A percentile compares a stretch with the other conserved stretches of the same genome.
phyloP scores from a whole-genome alignment of 2,888 invertebrate species.

The Halocaridina rubra region DNA sequence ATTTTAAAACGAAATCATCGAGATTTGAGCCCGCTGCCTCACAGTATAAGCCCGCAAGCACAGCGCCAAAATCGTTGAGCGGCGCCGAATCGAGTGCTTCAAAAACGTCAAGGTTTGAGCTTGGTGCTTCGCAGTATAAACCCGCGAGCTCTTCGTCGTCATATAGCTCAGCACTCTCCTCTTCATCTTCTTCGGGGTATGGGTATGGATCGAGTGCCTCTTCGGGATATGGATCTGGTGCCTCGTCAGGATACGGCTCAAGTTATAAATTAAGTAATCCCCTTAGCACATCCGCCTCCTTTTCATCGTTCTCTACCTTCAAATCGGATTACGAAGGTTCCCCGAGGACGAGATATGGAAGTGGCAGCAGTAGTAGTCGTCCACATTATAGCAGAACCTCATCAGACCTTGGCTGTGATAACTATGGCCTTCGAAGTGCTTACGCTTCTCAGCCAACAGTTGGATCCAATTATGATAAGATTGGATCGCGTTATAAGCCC shows the following conservation, averaged over 20 bases:
- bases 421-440: conserved; percentile 53
- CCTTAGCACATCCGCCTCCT: conserved; percentile 58
- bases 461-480: conserved; percentile 55
- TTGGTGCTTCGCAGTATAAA: conserved; percentile 16
- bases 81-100: background rate
- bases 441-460: conserved; percentile 33
- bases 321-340: conserved; percentile 54
- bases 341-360: conserved; percentile 16
- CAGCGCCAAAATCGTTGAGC: background rate
- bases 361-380: background rate
- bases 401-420: conserved; percentile 32
- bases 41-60: conserved; percentile 1
- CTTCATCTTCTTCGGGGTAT: background rate
- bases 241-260: conserved; percentile 2
- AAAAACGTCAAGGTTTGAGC: background rate
- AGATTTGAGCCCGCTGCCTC: conserved; percentile 12
- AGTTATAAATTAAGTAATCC: background rate
- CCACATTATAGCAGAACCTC: conserved; percentile 25
- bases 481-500: conserved; percentile 57
- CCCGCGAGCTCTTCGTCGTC: background rate
- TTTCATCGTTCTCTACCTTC: conserved; percentile 58
- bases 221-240: conserved; percentile 11
- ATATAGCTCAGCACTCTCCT: background rate
- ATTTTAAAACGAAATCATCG: conserved; percentile 26
- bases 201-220: background rate